These are phyloP conservation scores for Serilophus lunatus DNA, from an alignment of 2,113 vertebrate genomes.

Conservation along the genomic window DNA sequence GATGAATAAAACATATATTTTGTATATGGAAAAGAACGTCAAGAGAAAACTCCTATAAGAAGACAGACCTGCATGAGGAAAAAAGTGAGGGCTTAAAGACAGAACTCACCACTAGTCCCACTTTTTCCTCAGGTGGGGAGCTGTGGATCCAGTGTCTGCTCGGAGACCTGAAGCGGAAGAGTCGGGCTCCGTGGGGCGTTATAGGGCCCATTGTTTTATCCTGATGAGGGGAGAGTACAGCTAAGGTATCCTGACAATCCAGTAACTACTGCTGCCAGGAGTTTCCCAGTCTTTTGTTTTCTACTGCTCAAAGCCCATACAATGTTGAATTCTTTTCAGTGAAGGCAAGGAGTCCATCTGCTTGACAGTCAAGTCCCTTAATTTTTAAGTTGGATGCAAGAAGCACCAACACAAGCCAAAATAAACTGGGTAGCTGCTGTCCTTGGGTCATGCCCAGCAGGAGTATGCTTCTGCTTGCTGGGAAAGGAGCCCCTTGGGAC, in stretches of 20 bases:
- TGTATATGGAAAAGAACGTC: not conserved
- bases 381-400: not conserved
- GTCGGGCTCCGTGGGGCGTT: not conserved
- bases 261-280: not conserved
- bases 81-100: not conserved
- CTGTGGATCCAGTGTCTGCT: slow-evolving; percentile 47
- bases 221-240: not conserved
- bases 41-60: not conserved
- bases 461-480: not conserved
- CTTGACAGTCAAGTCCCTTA: not conserved
- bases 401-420: not conserved
- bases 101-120: slow-evolving; percentile 74
- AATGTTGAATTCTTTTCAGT: not conserved
- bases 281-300: not conserved
- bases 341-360: not conserved
- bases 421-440: not conserved
- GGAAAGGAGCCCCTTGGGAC: not conserved
- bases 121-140: slow-evolving; percentile 72
- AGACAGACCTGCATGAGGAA: not conserved
- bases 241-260: not conserved
- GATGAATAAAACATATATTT: not conserved
- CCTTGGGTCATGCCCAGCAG: not conserved
- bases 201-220: not conserved
- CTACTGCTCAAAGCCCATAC: not conserved
- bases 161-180: not conserved